Conservation (phyloP, 2,888 invertebrate genomes). For the Therioaphis trifolii region DNA sequence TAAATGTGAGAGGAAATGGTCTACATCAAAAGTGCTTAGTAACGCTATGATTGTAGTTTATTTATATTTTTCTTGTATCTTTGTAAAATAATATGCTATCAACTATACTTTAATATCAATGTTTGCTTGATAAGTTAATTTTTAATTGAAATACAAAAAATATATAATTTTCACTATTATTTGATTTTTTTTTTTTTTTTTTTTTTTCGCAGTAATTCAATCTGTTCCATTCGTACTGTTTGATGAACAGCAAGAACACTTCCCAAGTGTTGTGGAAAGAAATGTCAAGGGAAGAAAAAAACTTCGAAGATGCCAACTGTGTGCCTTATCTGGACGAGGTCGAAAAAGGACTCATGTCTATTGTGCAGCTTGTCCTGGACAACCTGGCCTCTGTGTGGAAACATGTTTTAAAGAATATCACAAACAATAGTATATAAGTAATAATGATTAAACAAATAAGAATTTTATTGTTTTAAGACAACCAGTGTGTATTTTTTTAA, state of each 20-base stretch:
- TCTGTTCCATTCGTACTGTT: not conserved
- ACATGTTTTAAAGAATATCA: constrained; percentile 50
- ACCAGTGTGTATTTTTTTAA: too few species aligned
- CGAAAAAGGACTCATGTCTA: constrained; percentile 49
- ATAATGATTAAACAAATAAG: not conserved
- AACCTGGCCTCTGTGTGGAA: constrained; percentile 38
- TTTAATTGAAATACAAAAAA: not conserved
- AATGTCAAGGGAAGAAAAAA: constrained; percentile 53
- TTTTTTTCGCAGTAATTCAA: not conserved
- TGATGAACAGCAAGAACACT: constrained; percentile 13
- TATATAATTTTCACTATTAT: too few species aligned
- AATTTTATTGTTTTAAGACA: too few species aligned
- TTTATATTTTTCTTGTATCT: not conserved
- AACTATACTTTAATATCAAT: not conserved
- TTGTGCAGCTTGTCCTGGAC: constrained; percentile 47
- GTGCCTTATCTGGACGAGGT: constrained; percentile 34
- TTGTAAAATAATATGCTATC: too few species aligned
- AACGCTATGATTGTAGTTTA: not conserved
- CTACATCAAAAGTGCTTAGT: constrained; percentile 5
- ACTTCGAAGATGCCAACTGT: constrained; percentile 55
- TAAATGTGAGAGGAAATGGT: constrained; percentile 4
- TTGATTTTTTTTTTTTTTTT: not conserved
- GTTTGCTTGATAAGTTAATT: constrained; percentile 1
- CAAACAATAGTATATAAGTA: not conserved
- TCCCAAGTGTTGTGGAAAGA: constrained; percentile 39